Base-by-base conservation (phyloP, 2,113 vertebrate species). In the Oryzias celebensis region DNA sequence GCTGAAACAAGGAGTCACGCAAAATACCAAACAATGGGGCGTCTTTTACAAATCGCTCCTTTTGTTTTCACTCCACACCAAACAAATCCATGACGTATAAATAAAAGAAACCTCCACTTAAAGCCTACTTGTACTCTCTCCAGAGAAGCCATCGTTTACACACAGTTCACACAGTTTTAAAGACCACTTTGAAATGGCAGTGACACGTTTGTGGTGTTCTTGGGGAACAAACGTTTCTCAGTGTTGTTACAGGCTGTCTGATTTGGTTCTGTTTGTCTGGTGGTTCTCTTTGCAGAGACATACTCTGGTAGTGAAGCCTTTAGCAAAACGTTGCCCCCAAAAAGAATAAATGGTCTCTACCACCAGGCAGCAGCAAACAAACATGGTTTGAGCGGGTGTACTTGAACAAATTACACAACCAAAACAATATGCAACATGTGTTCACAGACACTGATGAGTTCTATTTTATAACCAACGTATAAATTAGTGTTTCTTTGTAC, bases 401-500 rank as follows among this genome's bases (percentile, higher is more conserved):
- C 24, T 36, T 15, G 41, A 23, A 46, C 48, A 58, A 44, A 20
- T 24, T 14, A 26, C 55, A 15, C 62, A 65, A 49, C 44, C 56
- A 59, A 43, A 73, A 62, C 75, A 65, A 22, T 68, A 59, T 58
- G 61, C 67, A 68, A 67, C 52, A 1, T 61, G 52, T 64, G 47
- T 31, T 46, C 62, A 53, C 50, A 58, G 81, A 82, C 73, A 68
- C 67, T 52, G 66, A 77, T 65, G 77, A 69, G 75, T 78, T 66
- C 65, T 82, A 83, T 75, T 81, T 88, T 51, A 26, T 78, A 64
- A 77, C 60, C 43, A 59, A 58, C 63, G 80, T 86, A 85, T 85
- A 81, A 85, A 82, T 75, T 63, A 82, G 49, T 73, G 43, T 84
- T 36, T 75, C 43, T 83, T 76, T 89, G 76, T 89, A 82, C 78